Evolutionary conservation across 92 coral and sea anemone species (phyloP).

Genomic region (Zoanthus sansibaricus): DNA sequence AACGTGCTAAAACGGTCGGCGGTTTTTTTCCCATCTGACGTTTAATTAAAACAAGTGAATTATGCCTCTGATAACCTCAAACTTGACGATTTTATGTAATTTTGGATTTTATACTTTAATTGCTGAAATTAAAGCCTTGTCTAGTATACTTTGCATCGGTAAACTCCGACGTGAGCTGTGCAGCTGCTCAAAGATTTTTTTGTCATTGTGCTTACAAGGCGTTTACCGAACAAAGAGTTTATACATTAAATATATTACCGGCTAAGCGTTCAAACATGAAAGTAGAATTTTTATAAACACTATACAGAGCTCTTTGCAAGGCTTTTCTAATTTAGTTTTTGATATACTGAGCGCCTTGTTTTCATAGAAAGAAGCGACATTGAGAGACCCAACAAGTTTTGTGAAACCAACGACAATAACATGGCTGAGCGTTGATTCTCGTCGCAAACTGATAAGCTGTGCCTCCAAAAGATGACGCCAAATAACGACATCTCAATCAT

Average conservation of each 20-base stretch:
- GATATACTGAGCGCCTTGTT: not conserved
- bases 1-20: conserved; percentile 22
- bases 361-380: not conserved
- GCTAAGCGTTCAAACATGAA: not conserved
- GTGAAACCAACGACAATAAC: no score
- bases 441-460: no score
- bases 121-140: not conserved
- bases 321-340: not conserved
- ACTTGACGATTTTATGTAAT: not conserved
- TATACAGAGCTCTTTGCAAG: not conserved
- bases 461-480: no score
- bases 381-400: no score
- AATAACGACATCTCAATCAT: no score
- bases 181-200: not conserved
- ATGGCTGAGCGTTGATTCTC: no score
- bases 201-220: not conserved
- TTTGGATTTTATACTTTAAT: not conserved
- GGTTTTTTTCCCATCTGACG: not conserved
- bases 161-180: not conserved
- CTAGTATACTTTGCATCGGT: not conserved
- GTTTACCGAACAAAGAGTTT: conserved; percentile 27
- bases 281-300: not conserved
- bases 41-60: conserved; percentile 16
- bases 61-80: conserved; percentile 4
- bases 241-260: conserved; percentile 16